These are phyloP conservation scores for Lepidurus arcticus DNA, from an alignment of 1,140 invertebrate genomes.

Conservation along the genomic window DNA sequence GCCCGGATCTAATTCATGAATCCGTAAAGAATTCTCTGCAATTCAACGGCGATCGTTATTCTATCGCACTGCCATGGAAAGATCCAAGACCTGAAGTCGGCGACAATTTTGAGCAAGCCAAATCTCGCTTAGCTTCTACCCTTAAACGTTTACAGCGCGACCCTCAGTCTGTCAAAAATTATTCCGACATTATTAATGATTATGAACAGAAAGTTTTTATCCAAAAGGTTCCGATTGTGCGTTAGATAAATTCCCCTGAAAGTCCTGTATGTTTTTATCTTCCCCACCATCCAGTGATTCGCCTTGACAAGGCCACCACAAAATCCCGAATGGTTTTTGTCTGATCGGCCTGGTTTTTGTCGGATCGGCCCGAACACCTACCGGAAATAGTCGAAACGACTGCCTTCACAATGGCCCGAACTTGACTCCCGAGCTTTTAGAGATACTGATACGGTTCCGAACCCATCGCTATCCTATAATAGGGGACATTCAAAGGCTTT, in stretches of 20 bases:
- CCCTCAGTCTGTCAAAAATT: not conserved
- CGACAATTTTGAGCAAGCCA: slow-evolving; percentile 12
- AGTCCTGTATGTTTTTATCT: not conserved
- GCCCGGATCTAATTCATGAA: not conserved
- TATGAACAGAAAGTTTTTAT: slow-evolving; percentile 34
- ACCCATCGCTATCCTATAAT: too few species aligned
- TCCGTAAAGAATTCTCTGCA: too few species aligned
- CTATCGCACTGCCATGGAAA: not conserved
- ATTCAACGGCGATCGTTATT: too few species aligned
- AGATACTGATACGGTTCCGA: too few species aligned
- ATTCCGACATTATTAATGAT: slow-evolving; percentile 33
- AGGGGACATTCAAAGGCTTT: too few species aligned
- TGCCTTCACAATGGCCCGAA: too few species aligned
- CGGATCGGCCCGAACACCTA: slow-evolving; percentile 28
- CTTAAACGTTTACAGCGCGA: slow-evolving; percentile 17
- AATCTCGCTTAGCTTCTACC: slow-evolving; percentile 6
- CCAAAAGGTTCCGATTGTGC: slow-evolving; percentile 32
- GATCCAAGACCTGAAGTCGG: not conserved
- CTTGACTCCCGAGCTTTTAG: too few species aligned
- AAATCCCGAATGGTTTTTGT: slow-evolving; percentile 23
- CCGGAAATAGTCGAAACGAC: not conserved
- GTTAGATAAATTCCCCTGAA: not conserved
- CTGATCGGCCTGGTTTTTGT: slow-evolving; percentile 33
- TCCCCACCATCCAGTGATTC: not conserved
- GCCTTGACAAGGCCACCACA: not conserved